phyloP scores from a whole-genome alignment of 2,888 invertebrate genomes.

The Andricus quercusramuli region DNA sequence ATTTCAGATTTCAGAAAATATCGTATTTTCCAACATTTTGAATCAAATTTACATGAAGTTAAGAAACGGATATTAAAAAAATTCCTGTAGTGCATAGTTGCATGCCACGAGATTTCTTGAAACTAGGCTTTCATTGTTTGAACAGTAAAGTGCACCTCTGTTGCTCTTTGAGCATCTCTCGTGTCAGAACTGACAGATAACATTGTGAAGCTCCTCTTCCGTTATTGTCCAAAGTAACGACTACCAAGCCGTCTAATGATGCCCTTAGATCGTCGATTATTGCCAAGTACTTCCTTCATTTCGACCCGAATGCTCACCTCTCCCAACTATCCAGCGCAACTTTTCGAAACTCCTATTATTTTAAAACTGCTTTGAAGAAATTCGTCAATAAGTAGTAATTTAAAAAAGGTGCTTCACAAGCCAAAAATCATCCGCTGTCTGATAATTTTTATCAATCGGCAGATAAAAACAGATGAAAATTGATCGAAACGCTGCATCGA shows the following conservation, averaged over 20 bases:
- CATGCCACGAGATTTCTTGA: background rate
- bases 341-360: background rate
- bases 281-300: constrained; percentile 1
- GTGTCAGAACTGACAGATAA: constrained; percentile 39
- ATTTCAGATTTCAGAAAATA: background rate
- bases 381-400: background rate
- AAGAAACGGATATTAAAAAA: background rate
- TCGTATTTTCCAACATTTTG: background rate
- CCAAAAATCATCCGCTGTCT: background rate
- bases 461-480: too few species aligned
- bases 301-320: background rate
- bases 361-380: background rate
- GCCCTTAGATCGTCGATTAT: constrained; percentile 25
- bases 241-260: constrained; percentile 26
- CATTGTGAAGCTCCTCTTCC: constrained; percentile 26
- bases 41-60: background rate
- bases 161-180: constrained; percentile 28
- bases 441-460: too few species aligned
- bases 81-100: background rate
- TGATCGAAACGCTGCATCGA: too few species aligned
- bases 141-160: background rate
- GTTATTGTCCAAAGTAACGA: constrained; percentile 20
- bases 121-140: background rate
- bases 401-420: background rate
- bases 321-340: background rate